Conservation (phyloP, 2,888 invertebrate genomes). For the Epistrophe grossulariae region DNA sequence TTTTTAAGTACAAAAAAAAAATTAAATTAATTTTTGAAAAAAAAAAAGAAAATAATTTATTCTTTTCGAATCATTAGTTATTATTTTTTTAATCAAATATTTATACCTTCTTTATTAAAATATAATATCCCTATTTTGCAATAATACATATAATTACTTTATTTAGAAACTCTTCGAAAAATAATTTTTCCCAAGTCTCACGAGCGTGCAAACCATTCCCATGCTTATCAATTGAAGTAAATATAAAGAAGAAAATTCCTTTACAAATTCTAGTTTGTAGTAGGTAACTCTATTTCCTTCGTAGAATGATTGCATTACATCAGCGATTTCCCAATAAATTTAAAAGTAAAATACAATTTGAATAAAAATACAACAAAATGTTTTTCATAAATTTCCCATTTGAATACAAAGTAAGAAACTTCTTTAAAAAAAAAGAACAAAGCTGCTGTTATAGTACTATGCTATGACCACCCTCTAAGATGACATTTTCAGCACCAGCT, state of each 20-base stretch:
- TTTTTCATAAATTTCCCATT: slow-evolving; percentile 7
- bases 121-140: no score
- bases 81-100: no score
- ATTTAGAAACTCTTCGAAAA: no score
- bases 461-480: neutral
- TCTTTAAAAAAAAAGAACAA: neutral
- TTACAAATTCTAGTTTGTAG: neutral
- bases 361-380: neutral
- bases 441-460: neutral
- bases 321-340: slow-evolving; percentile 7
- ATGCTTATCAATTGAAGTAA: no score
- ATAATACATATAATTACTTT: no score
- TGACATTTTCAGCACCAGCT: neutral
- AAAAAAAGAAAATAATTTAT: no score
- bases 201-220: no score
- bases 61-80: no score
- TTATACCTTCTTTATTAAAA: no score
- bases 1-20: no score
- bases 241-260: neutral
- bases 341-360: slow-evolving; percentile 2
- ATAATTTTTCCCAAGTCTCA: no score
- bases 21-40: no score
- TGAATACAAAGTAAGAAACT: neutral
- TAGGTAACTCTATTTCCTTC: neutral
- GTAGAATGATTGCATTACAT: neutral